Base-by-base conservation (phyloP, 2,113 vertebrate species). In the Sialia sialis region DNA sequence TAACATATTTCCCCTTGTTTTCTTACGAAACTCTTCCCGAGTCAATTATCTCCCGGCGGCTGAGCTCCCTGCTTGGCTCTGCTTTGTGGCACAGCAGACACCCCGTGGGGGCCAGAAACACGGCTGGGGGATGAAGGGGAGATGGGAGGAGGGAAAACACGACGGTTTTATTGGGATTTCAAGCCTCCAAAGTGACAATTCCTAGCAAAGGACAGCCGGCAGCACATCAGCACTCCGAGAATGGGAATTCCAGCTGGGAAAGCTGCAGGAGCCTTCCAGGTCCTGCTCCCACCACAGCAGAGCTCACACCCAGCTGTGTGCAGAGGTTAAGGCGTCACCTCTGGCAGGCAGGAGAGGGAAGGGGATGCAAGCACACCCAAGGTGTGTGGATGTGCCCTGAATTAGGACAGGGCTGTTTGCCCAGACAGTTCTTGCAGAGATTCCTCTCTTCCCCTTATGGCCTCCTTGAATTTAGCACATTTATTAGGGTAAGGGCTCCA, bases 1-100 rank as follows among this genome's bases (percentile, higher is more conserved):
- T 97, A 97, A 98, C 97, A 84, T 75, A 86, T 97, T 98, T 97
- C 95, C 95, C 59, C 95, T 96, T 79, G 97, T 97, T 98, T 97
- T 96, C 96, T 92, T 93, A 60, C 26, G 34, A 64, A 89, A 78
- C 41, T 56, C 93, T 97, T 94, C 94, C 82, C 27, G 95, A 98
- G 97, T 96, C 97, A 94, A 94, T 98, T 93, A 96, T 97, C 96
- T 97, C 75, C 91, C n/a, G 3, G 64, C 77, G 90, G 96, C 84
- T 55, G 72, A 8, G 51, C 75, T 52, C 70, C 75, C 16, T 13
- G 64, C 51, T 58, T 4, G 11, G 58, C 20, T 68, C 67, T 84
- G 89, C 68, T 67, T 87, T 51, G 74, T 13, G 23, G 73, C 70
- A 17, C 84, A 58, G 84, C 95, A 54, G 66, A 38, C 29, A 2